Evolutionary conservation across 2,113 vertebrate species (phyloP).

Genomic region (Hyla sarda): DNA sequence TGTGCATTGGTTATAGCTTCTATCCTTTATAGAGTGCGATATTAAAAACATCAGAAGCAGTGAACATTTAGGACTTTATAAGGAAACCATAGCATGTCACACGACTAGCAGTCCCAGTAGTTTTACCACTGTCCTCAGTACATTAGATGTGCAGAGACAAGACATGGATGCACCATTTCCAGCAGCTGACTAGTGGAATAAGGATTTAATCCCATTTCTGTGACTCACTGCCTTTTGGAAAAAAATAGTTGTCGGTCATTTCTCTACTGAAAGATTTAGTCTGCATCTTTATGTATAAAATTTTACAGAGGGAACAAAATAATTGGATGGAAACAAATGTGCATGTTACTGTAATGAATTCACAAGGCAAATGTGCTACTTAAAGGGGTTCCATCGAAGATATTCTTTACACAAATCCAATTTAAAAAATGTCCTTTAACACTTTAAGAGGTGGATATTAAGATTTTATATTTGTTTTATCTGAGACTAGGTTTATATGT

Average conservation of each 20-base stretch:
- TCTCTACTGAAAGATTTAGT: constrained; percentile 30
- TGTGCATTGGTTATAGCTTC: not conserved
- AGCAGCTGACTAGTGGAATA: constrained; percentile 40
- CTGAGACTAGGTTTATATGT: not conserved
- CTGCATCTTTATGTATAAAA: constrained; percentile 31
- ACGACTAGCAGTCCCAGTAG: not conserved
- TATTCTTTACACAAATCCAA: not conserved
- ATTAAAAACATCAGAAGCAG: not conserved
- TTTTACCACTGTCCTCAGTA: not conserved
- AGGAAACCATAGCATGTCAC: too few species aligned
- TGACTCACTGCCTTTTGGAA: constrained; percentile 39
- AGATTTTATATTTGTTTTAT: not conserved
- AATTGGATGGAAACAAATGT: constrained; percentile 51
- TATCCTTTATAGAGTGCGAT: not conserved
- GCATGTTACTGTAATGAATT: constrained; percentile 25
- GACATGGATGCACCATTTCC: constrained; percentile 15
- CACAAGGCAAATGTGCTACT: constrained; percentile 22
- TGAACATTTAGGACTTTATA: too few species aligned
- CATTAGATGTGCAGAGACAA: not conserved
- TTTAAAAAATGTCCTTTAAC: not conserved
- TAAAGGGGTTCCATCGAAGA: constrained; percentile 6
- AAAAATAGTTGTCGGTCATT: constrained; percentile 13
- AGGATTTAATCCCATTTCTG: not conserved
- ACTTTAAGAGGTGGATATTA: not conserved
- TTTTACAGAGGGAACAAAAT: constrained; percentile 38